Conservation (phyloP, 1,140 invertebrate species). For the Penaeus chinensis region DNA sequence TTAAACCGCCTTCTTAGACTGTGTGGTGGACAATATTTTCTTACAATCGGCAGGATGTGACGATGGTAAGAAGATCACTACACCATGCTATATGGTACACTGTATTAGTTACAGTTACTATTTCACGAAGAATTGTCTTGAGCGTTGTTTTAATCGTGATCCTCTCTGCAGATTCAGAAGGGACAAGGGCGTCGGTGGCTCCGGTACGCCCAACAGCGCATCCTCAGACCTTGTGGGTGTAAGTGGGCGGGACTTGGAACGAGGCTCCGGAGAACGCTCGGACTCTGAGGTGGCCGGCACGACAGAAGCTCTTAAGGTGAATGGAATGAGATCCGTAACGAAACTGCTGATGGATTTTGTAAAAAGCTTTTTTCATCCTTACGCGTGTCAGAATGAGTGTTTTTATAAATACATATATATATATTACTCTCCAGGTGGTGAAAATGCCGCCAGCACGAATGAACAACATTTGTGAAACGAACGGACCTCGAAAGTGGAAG, state of each 20-base stretch:
- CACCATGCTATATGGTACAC: too few species aligned
- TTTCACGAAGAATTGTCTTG: too few species aligned
- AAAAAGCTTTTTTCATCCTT: too few species aligned
- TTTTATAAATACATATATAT: not conserved
- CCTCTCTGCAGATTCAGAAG: constrained; percentile 63
- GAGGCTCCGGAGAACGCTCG: constrained; percentile 35
- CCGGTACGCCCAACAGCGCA: constrained; percentile 60
- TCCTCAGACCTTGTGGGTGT: constrained; percentile 55
- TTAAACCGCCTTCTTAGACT: too few species aligned
- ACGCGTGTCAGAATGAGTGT: too few species aligned
- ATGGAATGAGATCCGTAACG: not conserved
- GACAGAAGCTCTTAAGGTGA: constrained; percentile 62
- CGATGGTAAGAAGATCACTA: too few species aligned
- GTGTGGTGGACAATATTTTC: too few species aligned
- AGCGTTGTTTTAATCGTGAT: constrained; percentile 18
- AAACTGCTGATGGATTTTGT: not conserved
- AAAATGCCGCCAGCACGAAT: constrained; percentile 63
- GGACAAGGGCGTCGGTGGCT: constrained; percentile 62
- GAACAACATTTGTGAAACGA: constrained; percentile 63
- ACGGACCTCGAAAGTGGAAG: constrained; percentile 63
- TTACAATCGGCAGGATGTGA: too few species aligned
- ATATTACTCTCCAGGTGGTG: constrained; percentile 49
- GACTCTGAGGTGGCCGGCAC: constrained; percentile 53
- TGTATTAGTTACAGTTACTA: too few species aligned
- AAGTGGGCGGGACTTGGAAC: constrained; percentile 62